Evolutionary conservation across 64 coral and sea anemone genomes (phyloP).

Genomic region (Acropora yongei): DNA sequence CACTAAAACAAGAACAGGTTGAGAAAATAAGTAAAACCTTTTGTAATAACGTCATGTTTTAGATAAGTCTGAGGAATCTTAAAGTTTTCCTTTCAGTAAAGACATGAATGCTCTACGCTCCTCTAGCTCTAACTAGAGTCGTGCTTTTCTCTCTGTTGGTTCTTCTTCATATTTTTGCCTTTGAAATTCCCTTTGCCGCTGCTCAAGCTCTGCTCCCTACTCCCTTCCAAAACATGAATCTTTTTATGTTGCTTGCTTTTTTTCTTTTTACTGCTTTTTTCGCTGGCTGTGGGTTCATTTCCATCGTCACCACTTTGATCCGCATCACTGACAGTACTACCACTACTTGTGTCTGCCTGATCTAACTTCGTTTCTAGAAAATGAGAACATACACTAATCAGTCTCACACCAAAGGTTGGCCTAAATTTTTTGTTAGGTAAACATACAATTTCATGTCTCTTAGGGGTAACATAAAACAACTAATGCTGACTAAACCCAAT

Average conservation of each 20-base stretch:
- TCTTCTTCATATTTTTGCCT: not conserved
- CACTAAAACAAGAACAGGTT: too few species aligned
- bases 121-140: not conserved
- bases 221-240: too few species aligned
- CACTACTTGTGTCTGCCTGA: constrained; percentile 56
- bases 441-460: constrained; percentile 57
- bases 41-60: too few species aligned
- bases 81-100: not conserved
- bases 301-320: not conserved
- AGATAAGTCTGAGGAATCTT: too few species aligned
- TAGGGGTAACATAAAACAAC: constrained; percentile 55
- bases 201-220: too few species aligned
- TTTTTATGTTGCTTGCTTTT: too few species aligned
- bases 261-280: too few species aligned
- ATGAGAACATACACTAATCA: constrained; percentile 51
- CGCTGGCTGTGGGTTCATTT: too few species aligned
- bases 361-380: constrained; percentile 53
- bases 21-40: too few species aligned
- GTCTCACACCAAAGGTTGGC: constrained; percentile 53
- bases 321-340: constrained; percentile 38
- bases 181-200: too few species aligned
- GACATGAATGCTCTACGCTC: not conserved
- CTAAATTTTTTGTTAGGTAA: constrained; percentile 60
- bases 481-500: constrained; percentile 55
- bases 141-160: not conserved